phyloP scores from a whole-genome alignment of 2,113 vertebrate genomes.

The Apistogramma diplotaenia region DNA sequence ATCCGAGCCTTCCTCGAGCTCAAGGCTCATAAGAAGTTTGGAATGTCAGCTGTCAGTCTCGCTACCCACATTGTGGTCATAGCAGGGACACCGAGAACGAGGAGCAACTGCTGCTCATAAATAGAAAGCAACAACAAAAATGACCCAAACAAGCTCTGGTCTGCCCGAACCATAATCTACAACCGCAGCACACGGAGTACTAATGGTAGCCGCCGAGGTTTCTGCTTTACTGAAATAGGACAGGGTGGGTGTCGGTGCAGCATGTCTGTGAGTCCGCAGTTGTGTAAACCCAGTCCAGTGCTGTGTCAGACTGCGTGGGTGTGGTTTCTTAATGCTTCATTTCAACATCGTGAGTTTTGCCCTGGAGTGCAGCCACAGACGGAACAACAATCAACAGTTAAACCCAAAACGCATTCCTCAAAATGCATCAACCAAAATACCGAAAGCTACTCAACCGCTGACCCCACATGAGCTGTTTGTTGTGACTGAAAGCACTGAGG shows the following conservation, averaged over 20 bases:
- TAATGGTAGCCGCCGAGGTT: constrained; percentile 39
- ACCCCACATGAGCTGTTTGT: constrained; percentile 38
- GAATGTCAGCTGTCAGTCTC: constrained; percentile 73
- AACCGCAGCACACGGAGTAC: neutral
- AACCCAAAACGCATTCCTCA: constrained; percentile 51
- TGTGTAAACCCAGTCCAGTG: neutral
- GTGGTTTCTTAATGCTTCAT: constrained; percentile 31
- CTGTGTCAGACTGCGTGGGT: neutral
- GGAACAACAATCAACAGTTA: constrained; percentile 59
- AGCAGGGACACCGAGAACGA: constrained; percentile 40
- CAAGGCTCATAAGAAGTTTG: constrained; percentile 48
- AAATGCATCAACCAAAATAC: constrained; percentile 18
- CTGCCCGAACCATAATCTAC: constrained; percentile 21
- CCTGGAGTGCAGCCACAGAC: constrained; percentile 36
- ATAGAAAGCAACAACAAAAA: constrained; percentile 53
- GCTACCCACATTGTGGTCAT: constrained; percentile 67
- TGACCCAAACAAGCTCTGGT: constrained; percentile 38
- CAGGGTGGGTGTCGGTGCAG: neutral
- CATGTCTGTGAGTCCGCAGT: constrained; percentile 4
- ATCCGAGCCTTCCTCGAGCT: constrained; percentile 31
- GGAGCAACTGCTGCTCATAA: constrained; percentile 64
- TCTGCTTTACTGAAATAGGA: constrained; percentile 39
- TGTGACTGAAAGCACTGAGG: constrained; percentile 41
- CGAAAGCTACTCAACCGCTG: neutral
- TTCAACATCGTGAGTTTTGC: constrained; percentile 19